These are phyloP conservation scores for Athene cunicularia DNA, from an alignment of 2,113 vertebrate species.

Conservation along the genomic window DNA sequence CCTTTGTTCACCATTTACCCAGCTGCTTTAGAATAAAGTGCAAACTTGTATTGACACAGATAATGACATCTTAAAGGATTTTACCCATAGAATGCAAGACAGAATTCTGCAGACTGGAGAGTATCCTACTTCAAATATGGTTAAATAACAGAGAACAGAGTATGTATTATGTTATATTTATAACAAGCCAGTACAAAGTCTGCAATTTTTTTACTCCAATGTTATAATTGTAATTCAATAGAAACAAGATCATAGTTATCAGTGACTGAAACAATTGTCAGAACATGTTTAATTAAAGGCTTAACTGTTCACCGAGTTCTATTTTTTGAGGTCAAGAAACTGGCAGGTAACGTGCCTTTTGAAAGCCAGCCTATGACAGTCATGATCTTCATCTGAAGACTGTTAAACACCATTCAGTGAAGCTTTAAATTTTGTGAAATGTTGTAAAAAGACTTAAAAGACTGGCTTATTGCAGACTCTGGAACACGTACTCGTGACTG, in stretches of 20 bases:
- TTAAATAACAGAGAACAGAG: slow-evolving; percentile 47
- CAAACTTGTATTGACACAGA: background rate
- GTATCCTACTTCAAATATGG: background rate
- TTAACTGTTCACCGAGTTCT: background rate
- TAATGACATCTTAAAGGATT: background rate
- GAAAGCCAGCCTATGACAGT: background rate
- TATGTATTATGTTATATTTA: slow-evolving; percentile 54
- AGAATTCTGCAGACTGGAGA: background rate
- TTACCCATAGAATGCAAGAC: background rate
- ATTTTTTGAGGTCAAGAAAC: slow-evolving; percentile 19
- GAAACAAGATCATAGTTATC: slow-evolving; percentile 61
- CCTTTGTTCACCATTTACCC: background rate
- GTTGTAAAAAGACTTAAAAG: background rate
- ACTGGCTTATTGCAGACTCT: background rate
- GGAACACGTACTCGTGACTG: background rate
- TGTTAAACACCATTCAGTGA: background rate
- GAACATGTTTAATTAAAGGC: slow-evolving; percentile 61
- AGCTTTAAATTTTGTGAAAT: background rate
- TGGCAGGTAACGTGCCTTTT: slow-evolving; percentile 27
- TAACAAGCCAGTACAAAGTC: slow-evolving; percentile 37
- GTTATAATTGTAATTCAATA: slow-evolving; percentile 59
- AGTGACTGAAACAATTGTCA: slow-evolving; percentile 40
- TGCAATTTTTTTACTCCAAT: slow-evolving; percentile 63
- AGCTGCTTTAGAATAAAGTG: background rate
- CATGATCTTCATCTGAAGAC: background rate